Base-by-base conservation (phyloP, 1,140 invertebrate species). In the Pseudomyrmex concolor region DNA sequence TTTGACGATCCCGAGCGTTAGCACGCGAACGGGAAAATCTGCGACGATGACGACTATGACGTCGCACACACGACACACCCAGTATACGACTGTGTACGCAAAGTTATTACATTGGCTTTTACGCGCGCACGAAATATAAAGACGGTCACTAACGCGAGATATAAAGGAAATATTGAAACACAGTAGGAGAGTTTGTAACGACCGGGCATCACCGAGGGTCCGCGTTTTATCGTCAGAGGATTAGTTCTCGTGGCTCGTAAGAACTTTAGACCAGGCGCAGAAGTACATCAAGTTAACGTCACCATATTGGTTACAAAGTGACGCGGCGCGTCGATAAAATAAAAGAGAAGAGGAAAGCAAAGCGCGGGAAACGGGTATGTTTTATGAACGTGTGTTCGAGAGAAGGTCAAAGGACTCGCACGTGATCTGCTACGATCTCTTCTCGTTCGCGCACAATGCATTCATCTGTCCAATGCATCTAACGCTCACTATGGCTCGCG, bases 161-260 rank as follows among this genome's bases (percentile, higher is more conserved):
- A 66, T 68, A 81, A 71, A 72, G 86, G 85, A 88, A 87, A 88
- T 84, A 87, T 80, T 80, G 86, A 87, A 86, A 87, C 86, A 64
- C 85, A 84, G 84, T 86, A 86, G 86, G 73, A 84, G 86, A 76
- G 78, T 73, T 50, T 17, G 55, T 86, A 77, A 87, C 84, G 86
- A 84, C 34, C 73, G 72, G 19, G 19, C 34, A 43, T 17, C 12
- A 54, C 57, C 34, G 34, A 54, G 78, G 45, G 50, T 19, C 77
- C 13, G 10, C 34, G 34, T 34, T 84, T 84, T 81, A 76, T 34
- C 51, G 34, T 19, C 59, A 43, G 48, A 50, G 70, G 82, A 88
- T 87, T 77, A 84, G 82, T 51, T 51, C 62, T 84, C 67, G 84
- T 86, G 55, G 55, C 57, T 22, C 67, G 55, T 70, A 68, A 51